Conservation (phyloP, 2,888 invertebrate genomes). For the Temnothorax rugatulus region DNA sequence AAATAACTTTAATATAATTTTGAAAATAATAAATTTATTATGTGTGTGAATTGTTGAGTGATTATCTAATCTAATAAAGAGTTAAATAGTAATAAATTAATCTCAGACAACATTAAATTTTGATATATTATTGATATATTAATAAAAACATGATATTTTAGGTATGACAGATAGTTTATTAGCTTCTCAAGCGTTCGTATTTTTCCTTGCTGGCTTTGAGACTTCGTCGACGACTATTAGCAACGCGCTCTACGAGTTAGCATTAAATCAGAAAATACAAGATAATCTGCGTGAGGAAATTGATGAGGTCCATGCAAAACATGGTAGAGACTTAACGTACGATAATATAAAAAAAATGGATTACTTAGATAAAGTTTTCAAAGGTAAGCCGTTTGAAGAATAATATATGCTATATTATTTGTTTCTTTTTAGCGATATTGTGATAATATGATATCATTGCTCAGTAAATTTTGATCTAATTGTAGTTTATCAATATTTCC, state of each 20-base stretch:
- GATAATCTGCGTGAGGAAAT: constrained; percentile 84
- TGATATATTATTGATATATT: neutral
- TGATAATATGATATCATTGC: neutral
- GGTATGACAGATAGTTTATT: constrained; percentile 80
- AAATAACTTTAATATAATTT: neutral
- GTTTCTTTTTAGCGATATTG: neutral
- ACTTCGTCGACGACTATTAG: constrained; percentile 86
- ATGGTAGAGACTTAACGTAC: constrained; percentile 82
- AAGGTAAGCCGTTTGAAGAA: constrained; percentile 72
- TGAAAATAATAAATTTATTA: no score
- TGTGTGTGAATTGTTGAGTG: constrained; percentile 51
- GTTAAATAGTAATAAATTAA: no score
- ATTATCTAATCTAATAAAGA: no score
- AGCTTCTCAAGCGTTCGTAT: constrained; percentile 84
- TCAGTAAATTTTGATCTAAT: neutral
- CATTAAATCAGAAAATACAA: constrained; percentile 84
- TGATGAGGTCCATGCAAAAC: constrained; percentile 72
- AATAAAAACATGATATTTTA: neutral
- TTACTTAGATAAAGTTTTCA: constrained; percentile 85
- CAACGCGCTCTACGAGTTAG: constrained; percentile 85
- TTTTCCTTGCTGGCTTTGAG: constrained; percentile 86
- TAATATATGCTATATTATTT: neutral
- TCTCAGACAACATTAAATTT: no score
- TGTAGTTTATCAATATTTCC: neutral
- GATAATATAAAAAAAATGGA: constrained; percentile 84